These are phyloP conservation scores for Lucilia sericata DNA, from an alignment of 1,140 invertebrate species.

Conservation along the genomic window DNA sequence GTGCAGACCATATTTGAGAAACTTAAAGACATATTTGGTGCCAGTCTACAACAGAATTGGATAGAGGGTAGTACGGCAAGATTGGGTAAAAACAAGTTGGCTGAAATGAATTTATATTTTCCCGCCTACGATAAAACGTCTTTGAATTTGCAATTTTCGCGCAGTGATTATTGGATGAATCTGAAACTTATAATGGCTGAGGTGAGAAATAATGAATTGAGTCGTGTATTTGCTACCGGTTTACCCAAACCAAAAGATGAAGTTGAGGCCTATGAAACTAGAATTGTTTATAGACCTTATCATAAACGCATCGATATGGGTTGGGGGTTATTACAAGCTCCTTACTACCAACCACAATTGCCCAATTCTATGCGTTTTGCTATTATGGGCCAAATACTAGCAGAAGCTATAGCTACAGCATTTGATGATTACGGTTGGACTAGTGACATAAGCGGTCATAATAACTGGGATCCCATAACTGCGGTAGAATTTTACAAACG, in stretches of 20 bases:
- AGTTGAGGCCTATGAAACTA: slow-evolving; percentile 57
- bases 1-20: slow-evolving; percentile 46
- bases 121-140: slow-evolving; percentile 54
- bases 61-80: slow-evolving; percentile 56
- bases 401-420: slow-evolving; percentile 91
- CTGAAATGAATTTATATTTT: slow-evolving; percentile 49
- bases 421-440: slow-evolving; percentile 98
- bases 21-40: slow-evolving; percentile 51
- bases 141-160: slow-evolving; percentile 52
- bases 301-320: slow-evolving; percentile 97
- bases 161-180: slow-evolving; percentile 60
- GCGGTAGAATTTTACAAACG: slow-evolving; percentile 88
- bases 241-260: slow-evolving; percentile 49
- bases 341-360: slow-evolving; percentile 90
- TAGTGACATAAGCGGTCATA: slow-evolving; percentile 71
- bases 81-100: slow-evolving; percentile 53
- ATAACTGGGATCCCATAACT: slow-evolving; percentile 95
- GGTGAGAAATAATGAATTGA: slow-evolving; percentile 46
- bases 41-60: slow-evolving; percentile 55
- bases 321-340: slow-evolving; percentile 92
- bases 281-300: slow-evolving; percentile 74
- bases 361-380: slow-evolving; percentile 93
- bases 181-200: slow-evolving; percentile 51
- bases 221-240: slow-evolving; percentile 51
- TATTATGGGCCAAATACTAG: slow-evolving; percentile 93